phyloP scores from a whole-genome alignment of 2,113 vertebrate species.

The Neotragus pygmaeus region DNA sequence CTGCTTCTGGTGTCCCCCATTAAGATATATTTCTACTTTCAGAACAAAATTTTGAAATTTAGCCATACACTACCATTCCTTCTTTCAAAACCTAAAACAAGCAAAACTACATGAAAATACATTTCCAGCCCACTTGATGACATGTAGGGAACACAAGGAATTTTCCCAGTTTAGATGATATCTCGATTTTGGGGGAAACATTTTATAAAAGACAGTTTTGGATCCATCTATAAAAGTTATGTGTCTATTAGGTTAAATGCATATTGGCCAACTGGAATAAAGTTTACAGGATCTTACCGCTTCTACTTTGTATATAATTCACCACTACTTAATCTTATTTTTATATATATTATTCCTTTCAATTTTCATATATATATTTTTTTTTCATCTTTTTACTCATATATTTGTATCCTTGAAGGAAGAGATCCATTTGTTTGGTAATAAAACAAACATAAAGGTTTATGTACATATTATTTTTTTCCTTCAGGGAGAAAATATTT shows the following conservation, averaged over 20 bases:
- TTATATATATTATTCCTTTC: background rate
- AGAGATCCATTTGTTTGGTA: background rate
- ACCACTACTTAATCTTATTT: background rate
- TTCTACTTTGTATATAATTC: background rate
- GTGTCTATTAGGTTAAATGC: background rate
- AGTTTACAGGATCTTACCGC: background rate
- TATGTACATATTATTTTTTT: background rate
- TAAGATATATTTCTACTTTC: background rate
- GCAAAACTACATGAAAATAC: background rate
- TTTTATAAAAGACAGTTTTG: background rate
- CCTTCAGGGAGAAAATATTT: background rate
- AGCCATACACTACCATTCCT: background rate
- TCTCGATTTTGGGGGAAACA: background rate
- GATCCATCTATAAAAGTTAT: background rate
- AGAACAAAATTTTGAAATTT: background rate
- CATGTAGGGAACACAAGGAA: background rate
- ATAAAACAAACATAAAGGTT: background rate
- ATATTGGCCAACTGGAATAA: background rate
- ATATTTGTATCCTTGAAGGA: background rate
- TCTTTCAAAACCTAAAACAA: background rate
- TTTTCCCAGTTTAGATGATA: background rate
- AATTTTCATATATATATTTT: background rate
- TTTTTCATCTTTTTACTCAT: background rate
- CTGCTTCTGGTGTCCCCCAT: no score
- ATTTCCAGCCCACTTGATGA: background rate